Evolutionary conservation across 2,797 vertebrate species (phyloP), one percentile per base, ranked within the genome.

Genomic region (Buphagus erythrorhynchus): DNA sequence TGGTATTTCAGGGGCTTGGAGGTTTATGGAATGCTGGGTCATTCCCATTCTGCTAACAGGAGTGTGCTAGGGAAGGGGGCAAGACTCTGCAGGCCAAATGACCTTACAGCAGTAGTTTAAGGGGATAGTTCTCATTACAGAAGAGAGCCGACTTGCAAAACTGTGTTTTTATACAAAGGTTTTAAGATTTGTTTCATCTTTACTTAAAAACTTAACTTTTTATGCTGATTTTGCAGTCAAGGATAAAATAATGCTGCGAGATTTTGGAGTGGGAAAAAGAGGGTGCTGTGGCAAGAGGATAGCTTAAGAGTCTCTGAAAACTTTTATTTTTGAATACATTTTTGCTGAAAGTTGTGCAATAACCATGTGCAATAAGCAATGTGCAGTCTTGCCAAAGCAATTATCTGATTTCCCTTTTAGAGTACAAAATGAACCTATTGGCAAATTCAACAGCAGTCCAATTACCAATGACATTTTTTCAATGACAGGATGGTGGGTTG

Each of bases 91-190:
- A 88, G 88, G 87, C 88, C 73, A 66, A 89, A 75, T 89, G 88
- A 86, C 93, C 91, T 92, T 85, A 75, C 42, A 80, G 61, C 65
- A 89, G 54, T 51, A 89, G 71, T 76, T 92, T 94, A 86, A 97
- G 93, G 95, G 92, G 49, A 67, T 90, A 74, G 88, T 95, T 97
- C 94, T 97, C 96, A 93, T 96, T 97, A 96, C 80, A 73, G 91
- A 96, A 97, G 42, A 1, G 28, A 67, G 51, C 74, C 97, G 57
- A 93, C 93, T 97, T 96, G 77, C 93, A 97, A 97, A 98, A 97
- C 26, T 72, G 24, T 91, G 84, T 93, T 97, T 98, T 97, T 97
- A 96, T 96, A 75, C 72, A 78, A 97, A 96, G 16, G 28, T 51
- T 51, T 28, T 24, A 91, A 88, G 51, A 59, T 72, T 86, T 71